Conservation (phyloP, 2,888 invertebrate species). For the Plagodis dolabraria region DNA sequence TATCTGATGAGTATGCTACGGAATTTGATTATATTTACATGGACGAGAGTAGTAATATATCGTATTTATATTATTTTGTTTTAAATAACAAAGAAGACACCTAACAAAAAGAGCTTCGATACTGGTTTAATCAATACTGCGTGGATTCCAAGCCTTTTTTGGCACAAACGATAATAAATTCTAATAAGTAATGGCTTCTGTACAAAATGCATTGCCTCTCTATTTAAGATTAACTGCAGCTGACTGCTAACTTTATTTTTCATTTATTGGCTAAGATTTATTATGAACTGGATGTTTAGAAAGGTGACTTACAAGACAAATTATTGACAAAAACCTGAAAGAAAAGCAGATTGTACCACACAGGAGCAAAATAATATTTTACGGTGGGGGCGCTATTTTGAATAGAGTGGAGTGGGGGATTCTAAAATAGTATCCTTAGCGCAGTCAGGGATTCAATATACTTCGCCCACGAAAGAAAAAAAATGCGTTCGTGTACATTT, state of each 20-base stretch:
- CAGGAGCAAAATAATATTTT: too few relatives aligned
- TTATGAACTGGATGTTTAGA: conserved; percentile 24
- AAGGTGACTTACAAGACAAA: too few relatives aligned
- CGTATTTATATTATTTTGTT: not conserved
- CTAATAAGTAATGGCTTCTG: conserved; percentile 40
- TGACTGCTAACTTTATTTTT: conserved; percentile 33
- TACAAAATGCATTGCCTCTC: conserved; percentile 43
- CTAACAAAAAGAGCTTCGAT: not conserved
- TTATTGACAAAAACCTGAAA: too few relatives aligned
- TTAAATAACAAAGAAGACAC: not conserved
- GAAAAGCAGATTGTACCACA: too few relatives aligned
- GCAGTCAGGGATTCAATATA: too few relatives aligned
- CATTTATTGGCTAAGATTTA: not conserved
- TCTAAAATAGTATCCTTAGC: too few relatives aligned
- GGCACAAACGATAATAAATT: conserved; percentile 46
- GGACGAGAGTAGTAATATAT: not conserved
- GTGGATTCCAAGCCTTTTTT: conserved; percentile 30
- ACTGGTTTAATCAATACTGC: conserved; percentile 11
- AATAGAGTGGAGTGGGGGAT: too few relatives aligned
- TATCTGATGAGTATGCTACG: too few relatives aligned
- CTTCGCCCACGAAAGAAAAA: too few relatives aligned
- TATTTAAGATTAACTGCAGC: conserved; percentile 30
- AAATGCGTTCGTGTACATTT: too few relatives aligned
- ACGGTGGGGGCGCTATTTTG: too few relatives aligned
- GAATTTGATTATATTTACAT: not conserved